Evolutionary conservation across 2,113 vertebrate genomes (phyloP).

Genomic region (Bungarus multicinctus): DNA sequence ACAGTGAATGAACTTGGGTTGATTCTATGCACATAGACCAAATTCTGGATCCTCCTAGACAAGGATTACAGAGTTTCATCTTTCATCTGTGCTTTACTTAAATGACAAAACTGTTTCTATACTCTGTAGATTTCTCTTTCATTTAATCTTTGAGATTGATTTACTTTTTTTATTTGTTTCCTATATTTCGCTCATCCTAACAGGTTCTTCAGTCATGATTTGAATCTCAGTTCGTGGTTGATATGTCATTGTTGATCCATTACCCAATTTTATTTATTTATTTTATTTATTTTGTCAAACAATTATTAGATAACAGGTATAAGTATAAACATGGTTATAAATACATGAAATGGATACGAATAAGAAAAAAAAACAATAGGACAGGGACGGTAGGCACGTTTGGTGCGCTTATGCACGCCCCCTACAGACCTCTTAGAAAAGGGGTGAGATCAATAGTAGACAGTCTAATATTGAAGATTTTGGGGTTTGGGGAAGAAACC

Average conservation of each 20-base stretch:
- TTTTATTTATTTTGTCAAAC: too few relatives aligned
- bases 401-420: too few relatives aligned
- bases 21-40: background rate
- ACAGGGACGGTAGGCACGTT: too few relatives aligned
- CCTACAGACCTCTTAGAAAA: too few relatives aligned
- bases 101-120: background rate
- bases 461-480: too few relatives aligned
- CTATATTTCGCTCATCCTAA: background rate
- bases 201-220: background rate
- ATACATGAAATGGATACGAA: too few relatives aligned
- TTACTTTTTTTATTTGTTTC: background rate
- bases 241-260: background rate
- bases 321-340: too few relatives aligned
- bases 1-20: background rate
- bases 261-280: too few relatives aligned
- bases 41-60: background rate
- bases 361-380: too few relatives aligned
- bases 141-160: background rate
- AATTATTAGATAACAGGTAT: too few relatives aligned
- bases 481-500: too few relatives aligned
- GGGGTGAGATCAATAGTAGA: too few relatives aligned
- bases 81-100: background rate
- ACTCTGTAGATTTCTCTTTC: background rate
- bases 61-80: background rate
- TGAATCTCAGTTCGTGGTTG: background rate